Conservation (phyloP, 1,140 invertebrate genomes). For the Temnothorax nylanderi region DNA sequence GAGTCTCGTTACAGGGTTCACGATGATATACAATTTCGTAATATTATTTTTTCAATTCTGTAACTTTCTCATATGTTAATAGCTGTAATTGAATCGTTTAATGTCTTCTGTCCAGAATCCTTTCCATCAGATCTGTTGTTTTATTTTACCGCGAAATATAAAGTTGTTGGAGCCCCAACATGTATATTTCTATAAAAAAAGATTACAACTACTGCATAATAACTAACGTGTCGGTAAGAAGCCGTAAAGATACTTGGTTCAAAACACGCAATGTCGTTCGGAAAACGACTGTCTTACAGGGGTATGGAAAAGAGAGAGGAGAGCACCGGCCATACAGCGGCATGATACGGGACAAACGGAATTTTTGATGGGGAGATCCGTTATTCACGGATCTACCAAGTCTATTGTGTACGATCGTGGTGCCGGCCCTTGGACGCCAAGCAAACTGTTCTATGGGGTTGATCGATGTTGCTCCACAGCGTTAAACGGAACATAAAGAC, state of each 20-base stretch:
- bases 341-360: slow-evolving; percentile 77
- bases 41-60: neutral
- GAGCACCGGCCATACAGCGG: slow-evolving; percentile 35
- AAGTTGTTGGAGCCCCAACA: neutral
- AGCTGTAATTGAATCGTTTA: neutral
- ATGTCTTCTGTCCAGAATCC: neutral
- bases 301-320: slow-evolving; percentile 54
- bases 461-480: slow-evolving; percentile 67
- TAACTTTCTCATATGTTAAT: neutral
- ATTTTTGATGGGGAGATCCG: slow-evolving; percentile 80
- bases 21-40: slow-evolving; percentile 19
- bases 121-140: neutral
- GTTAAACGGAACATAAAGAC: slow-evolving; percentile 31
- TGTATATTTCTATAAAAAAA: neutral
- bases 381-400: slow-evolving; percentile 77
- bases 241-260: neutral
- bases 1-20: neutral
- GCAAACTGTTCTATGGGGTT: slow-evolving; percentile 67
- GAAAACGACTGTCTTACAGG: neutral
- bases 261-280: neutral
- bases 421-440: slow-evolving; percentile 58
- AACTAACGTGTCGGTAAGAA: slow-evolving; percentile 11
- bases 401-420: slow-evolving; percentile 76
- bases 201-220: neutral
- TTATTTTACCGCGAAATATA: neutral